phyloP scores from a whole-genome alignment of 2,888 invertebrate species.

The Spisula subtruncata region DNA sequence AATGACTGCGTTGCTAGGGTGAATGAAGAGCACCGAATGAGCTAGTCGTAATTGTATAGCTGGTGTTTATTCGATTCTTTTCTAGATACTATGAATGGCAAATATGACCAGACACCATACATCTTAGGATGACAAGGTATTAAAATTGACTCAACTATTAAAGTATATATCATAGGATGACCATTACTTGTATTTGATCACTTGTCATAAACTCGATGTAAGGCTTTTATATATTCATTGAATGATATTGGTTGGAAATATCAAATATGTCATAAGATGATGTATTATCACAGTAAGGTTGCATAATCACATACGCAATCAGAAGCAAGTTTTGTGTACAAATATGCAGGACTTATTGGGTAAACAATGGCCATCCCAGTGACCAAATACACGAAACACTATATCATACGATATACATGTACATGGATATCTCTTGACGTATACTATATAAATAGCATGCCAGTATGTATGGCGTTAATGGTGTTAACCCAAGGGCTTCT shows the following conservation, averaged over 20 bases:
- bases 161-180: background rate
- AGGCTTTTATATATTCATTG: background rate
- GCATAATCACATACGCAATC: background rate
- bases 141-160: background rate
- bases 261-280: background rate
- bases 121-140: too few relatives aligned
- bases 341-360: background rate
- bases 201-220: background rate
- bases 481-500: too few relatives aligned
- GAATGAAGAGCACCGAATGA: too few relatives aligned
- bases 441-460: too few relatives aligned
- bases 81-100: too few relatives aligned
- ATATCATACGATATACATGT: too few relatives aligned
- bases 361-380: background rate
- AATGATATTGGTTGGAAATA: background rate
- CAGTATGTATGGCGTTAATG: too few relatives aligned
- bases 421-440: too few relatives aligned
- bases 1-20: too few relatives aligned
- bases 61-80: too few relatives aligned
- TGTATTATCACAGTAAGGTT: background rate
- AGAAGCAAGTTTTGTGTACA: background rate
- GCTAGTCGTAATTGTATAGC: too few relatives aligned
- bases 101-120: too few relatives aligned
- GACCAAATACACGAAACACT: background rate
- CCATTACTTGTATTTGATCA: background rate